These are phyloP conservation scores for Drosophila sucinea DNA, from an alignment of 1,140 invertebrate genomes.

Conservation along the genomic window DNA sequence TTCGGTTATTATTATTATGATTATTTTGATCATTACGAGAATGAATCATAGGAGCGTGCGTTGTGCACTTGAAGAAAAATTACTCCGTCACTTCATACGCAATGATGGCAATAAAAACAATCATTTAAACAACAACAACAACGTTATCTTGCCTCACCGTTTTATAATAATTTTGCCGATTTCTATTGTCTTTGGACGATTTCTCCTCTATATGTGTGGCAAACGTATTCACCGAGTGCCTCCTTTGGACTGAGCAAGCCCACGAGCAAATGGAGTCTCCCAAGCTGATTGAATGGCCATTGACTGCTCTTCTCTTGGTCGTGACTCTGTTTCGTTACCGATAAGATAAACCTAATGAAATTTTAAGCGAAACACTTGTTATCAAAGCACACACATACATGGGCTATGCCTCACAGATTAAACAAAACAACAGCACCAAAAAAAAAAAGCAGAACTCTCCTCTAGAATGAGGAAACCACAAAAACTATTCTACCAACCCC, in stretches of 20 bases:
- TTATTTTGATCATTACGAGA: constrained; percentile 31
- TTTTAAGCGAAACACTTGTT: constrained; percentile 71
- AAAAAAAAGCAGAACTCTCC: neutral
- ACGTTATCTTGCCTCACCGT: constrained; percentile 58
- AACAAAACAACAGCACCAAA: neutral
- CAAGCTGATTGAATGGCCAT: constrained; percentile 55
- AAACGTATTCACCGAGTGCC: constrained; percentile 58
- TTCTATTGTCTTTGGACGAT: neutral
- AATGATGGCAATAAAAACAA: constrained; percentile 47
- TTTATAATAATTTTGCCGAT: neutral
- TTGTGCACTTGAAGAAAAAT: constrained; percentile 51
- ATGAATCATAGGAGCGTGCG: constrained; percentile 48
- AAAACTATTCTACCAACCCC: neutral
- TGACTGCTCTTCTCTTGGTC: constrained; percentile 28
- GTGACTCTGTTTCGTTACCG: constrained; percentile 27
- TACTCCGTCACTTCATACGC: constrained; percentile 42
- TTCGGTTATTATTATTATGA: constrained; percentile 5
- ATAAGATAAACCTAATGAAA: constrained; percentile 77
- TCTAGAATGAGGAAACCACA: constrained; percentile 2
- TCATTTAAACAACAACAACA: constrained; percentile 12
- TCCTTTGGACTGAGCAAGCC: constrained; percentile 59
- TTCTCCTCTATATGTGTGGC: neutral
- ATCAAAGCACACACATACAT: constrained; percentile 44
- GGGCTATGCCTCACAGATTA: constrained; percentile 22
- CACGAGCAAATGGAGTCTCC: constrained; percentile 13